phyloP scores from a whole-genome alignment of 2,113 vertebrate species.

The Ramphastos sulfuratus region DNA sequence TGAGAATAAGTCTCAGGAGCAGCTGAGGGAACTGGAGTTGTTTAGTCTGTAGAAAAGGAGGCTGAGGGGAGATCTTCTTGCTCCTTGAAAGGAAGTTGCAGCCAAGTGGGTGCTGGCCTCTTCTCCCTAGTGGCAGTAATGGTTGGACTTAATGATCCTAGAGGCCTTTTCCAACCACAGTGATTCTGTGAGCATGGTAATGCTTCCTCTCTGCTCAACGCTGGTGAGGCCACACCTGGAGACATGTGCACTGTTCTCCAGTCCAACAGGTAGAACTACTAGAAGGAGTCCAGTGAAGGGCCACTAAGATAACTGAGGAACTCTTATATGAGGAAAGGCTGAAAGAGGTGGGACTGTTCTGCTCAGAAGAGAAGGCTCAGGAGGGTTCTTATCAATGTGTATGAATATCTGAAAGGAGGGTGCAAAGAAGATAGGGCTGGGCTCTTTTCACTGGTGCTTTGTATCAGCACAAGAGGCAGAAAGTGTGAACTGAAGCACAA shows the following conservation, averaged over 20 bases:
- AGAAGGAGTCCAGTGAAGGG: neutral
- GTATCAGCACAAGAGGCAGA: neutral
- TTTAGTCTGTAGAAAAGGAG: too few relatives aligned
- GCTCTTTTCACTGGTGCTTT: neutral
- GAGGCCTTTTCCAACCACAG: too few relatives aligned
- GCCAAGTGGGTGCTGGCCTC: too few relatives aligned
- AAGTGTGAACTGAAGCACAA: neutral
- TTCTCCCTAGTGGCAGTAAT: too few relatives aligned
- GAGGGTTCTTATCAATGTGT: rapidly evolving
- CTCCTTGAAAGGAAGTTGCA: too few relatives aligned
- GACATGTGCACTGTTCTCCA: neutral
- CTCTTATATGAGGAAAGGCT: neutral
- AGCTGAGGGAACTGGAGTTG: too few relatives aligned
- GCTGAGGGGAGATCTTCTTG: too few relatives aligned
- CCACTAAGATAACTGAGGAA: neutral
- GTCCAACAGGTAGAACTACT: neutral
- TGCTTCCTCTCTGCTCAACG: neutral
- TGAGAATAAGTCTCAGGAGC: too few relatives aligned
- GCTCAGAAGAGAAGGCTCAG: neutral
- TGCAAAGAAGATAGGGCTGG: neutral
- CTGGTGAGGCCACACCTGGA: neutral
- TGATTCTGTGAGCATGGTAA: too few relatives aligned
- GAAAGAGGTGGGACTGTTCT: neutral
- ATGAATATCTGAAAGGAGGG: neutral
- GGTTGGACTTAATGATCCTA: too few relatives aligned